phyloP scores from a whole-genome alignment of 2,888 invertebrate genomes.

The Agonopterix heracliana region DNA sequence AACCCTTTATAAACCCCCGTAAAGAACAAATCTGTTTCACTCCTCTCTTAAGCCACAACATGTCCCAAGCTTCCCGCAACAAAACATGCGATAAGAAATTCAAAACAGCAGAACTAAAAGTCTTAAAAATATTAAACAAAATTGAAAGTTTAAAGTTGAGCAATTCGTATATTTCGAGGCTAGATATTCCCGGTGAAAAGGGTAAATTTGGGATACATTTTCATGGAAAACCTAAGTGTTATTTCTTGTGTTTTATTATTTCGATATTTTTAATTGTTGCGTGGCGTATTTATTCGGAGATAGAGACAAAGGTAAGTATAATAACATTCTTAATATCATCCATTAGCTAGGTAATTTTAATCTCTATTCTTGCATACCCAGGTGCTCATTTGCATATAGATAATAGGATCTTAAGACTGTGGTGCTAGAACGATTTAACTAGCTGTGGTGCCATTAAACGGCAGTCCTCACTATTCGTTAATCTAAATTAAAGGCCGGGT shows the following conservation, averaged over 20 bases:
- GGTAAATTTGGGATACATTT: slow-evolving; percentile 1
- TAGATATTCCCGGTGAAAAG: slow-evolving; percentile 26
- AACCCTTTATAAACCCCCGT: slow-evolving; percentile 33
- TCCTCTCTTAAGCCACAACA: slow-evolving; percentile 22
- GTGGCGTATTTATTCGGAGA: slow-evolving; percentile 32
- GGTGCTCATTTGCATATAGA: too few species aligned
- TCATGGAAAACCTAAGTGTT: background rate
- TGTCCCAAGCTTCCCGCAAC: slow-evolving; percentile 29
- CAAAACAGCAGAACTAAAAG: slow-evolving; percentile 53
- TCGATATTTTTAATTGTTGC: slow-evolving; percentile 12
- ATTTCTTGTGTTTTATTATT: background rate
- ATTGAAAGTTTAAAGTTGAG: slow-evolving; percentile 46
- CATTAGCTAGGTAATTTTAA: too few species aligned
- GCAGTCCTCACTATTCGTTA: too few species aligned
- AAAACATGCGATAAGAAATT: slow-evolving; percentile 51
- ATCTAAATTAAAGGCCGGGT: too few species aligned
- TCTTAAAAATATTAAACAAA: slow-evolving; percentile 52
- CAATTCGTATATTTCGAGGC: slow-evolving; percentile 33
- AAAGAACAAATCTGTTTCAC: slow-evolving; percentile 25
- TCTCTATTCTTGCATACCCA: too few species aligned
- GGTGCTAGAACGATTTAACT: too few species aligned
- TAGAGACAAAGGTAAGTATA: slow-evolving; percentile 23
- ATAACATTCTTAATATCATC: too few species aligned
- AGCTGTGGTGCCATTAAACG: too few species aligned
- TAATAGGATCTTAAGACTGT: too few species aligned